These are phyloP conservation scores for Cactoblastis cactorum DNA, from an alignment of 2,888 invertebrate species.

Conservation along the genomic window DNA sequence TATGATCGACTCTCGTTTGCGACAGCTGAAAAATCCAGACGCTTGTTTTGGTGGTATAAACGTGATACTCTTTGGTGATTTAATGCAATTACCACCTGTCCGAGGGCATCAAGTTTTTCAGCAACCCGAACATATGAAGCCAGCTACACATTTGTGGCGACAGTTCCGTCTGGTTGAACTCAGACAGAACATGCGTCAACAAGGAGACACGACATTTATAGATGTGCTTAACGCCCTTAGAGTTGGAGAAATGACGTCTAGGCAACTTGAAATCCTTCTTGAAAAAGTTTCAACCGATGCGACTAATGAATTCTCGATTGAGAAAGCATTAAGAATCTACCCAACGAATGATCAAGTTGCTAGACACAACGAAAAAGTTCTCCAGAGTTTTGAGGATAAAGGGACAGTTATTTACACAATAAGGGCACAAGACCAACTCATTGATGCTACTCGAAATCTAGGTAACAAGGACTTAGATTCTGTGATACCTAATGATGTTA, in stretches of 20 bases:
- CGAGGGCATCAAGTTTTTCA: constrained; percentile 22
- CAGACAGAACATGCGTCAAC: constrained; percentile 20
- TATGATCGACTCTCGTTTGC: constrained; percentile 25
- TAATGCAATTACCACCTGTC: constrained; percentile 23
- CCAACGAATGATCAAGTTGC: constrained; percentile 16
- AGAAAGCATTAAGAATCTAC: constrained; percentile 8
- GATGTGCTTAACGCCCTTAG: constrained; percentile 20
- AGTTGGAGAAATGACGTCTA: constrained; percentile 18
- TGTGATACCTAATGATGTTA: constrained; percentile 21
- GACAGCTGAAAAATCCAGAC: constrained; percentile 20
- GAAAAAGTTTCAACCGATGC: not conserved
- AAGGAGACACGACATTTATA: constrained; percentile 19
- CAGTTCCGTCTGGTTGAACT: constrained; percentile 12
- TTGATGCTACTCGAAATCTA: constrained; percentile 18
- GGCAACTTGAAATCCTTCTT: constrained; percentile 16
- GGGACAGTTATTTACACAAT: constrained; percentile 5
- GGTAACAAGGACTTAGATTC: constrained; percentile 15
- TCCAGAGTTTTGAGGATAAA: not conserved
- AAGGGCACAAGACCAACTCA: constrained; percentile 14
- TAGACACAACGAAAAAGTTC: constrained; percentile 10
- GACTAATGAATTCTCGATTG: not conserved
- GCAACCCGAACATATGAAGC: constrained; percentile 21
- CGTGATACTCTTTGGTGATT: constrained; percentile 23
- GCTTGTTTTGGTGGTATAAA: constrained; percentile 22
- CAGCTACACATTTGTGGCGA: constrained; percentile 23